Percentiles rank a stretch among this genome's conserved stretches.
Evolutionary conservation across 2,797 vertebrate species (phyloP).

Genomic region (Linurgus olivaceus): DNA sequence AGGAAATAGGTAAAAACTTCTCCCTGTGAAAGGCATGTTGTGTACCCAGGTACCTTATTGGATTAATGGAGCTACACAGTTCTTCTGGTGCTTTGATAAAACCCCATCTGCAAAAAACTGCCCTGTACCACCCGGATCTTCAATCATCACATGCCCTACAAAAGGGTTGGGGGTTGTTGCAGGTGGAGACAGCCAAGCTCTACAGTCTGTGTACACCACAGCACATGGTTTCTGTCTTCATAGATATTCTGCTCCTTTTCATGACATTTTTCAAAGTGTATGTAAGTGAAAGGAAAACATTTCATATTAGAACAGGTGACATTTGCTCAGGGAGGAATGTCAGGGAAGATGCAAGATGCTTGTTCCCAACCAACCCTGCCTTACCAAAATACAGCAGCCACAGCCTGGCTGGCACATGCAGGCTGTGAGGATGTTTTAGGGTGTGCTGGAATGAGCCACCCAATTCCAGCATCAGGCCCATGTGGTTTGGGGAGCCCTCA

Average conservation of each 20-base stretch:
- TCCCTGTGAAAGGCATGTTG: neutral
- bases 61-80: neutral
- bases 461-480: neutral
- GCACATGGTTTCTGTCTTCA: neutral
- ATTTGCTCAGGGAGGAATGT: neutral
- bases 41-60: accelerated
- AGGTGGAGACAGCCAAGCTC: neutral
- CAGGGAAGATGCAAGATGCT: neutral
- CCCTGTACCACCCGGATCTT: neutral
- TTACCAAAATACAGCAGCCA: neutral
- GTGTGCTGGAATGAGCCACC: neutral
- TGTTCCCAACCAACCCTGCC: neutral
- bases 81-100: neutral
- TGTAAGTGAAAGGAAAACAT: neutral
- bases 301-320: neutral
- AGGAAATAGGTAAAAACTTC: too few relatives aligned
- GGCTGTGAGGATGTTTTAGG: neutral
- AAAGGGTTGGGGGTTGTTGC: neutral
- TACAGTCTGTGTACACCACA: too few relatives aligned
- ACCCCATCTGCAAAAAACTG: neutral
- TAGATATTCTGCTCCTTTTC: neutral
- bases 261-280: accelerated
- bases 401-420: accelerated
- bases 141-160: accelerated
- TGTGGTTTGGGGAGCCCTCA: neutral